A percentile compares a stretch with the other conserved stretches of the same genome.
phyloP scores from a whole-genome alignment of 2,888 invertebrate species.

The Escarpia spicata region DNA sequence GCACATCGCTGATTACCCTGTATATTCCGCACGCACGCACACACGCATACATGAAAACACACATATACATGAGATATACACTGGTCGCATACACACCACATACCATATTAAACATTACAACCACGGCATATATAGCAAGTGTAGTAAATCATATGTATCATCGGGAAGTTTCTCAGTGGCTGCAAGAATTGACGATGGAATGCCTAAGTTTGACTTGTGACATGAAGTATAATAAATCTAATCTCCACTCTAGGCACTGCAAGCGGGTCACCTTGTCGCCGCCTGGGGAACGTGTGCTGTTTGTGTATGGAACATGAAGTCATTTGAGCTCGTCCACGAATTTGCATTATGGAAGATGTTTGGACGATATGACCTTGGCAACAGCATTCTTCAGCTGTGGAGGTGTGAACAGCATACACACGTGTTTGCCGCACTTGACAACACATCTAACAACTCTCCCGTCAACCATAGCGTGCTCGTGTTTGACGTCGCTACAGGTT shows the following conservation, averaged over 20 bases:
- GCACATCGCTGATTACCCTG: too few relatives aligned
- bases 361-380: not conserved
- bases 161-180: not conserved
- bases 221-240: not conserved
- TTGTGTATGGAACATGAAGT: slow-evolving; percentile 8
- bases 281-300: slow-evolving; percentile 8
- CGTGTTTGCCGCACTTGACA: not conserved
- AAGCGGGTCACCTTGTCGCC: slow-evolving; percentile 5
- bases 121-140: not conserved
- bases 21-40: too few relatives aligned
- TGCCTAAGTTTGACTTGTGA: not conserved
- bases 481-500: not conserved
- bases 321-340: not conserved
- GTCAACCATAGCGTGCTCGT: not conserved
- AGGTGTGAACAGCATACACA: not conserved
- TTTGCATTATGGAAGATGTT: not conserved
- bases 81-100: too few relatives aligned
- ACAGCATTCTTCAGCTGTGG: not conserved
- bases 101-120: not conserved
- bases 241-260: not conserved
- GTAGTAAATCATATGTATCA: not conserved
- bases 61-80: too few relatives aligned
- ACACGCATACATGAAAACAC: too few relatives aligned
- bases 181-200: not conserved
- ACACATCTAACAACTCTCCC: not conserved